Evolutionary conservation across 2,888 invertebrate species (phyloP).

Genomic region (Eristalis arbustorum): DNA sequence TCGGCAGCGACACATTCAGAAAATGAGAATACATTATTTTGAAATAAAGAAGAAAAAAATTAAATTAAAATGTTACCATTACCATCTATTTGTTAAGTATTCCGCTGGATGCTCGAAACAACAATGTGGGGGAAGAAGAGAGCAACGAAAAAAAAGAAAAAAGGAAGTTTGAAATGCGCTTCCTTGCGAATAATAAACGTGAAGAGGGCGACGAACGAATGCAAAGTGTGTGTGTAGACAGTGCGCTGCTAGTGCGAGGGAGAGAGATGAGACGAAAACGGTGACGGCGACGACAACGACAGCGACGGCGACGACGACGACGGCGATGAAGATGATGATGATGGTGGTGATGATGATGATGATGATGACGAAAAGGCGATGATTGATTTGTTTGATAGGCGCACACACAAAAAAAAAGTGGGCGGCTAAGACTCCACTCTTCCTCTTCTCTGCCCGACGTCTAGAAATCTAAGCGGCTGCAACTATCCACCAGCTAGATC

Average conservation of each 20-base stretch:
- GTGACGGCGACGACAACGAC: slow-evolving; percentile 37
- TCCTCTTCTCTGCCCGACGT: slow-evolving; percentile 33
- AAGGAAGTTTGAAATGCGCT: slow-evolving; percentile 70
- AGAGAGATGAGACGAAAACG: slow-evolving; percentile 60
- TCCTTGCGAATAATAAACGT: slow-evolving; percentile 65
- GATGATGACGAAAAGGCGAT: slow-evolving; percentile 67
- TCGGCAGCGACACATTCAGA: background rate
- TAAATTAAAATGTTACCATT: slow-evolving; percentile 56
- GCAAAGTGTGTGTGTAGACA: slow-evolving; percentile 26
- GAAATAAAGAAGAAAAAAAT: slow-evolving; percentile 2
- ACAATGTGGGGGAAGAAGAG: slow-evolving; percentile 46
- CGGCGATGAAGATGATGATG: slow-evolving; percentile 14
- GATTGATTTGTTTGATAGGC: slow-evolving; percentile 71
- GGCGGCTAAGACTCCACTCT: slow-evolving; percentile 65
- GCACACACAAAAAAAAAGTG: slow-evolving; percentile 64
- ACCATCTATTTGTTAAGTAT: slow-evolving; percentile 64
- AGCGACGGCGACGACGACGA: slow-evolving; percentile 33
- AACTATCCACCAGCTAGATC: slow-evolving; percentile 21
- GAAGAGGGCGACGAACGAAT: slow-evolving; percentile 44
- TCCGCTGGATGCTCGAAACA: slow-evolving; percentile 64
- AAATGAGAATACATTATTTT: background rate
- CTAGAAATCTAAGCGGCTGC: slow-evolving; percentile 15
- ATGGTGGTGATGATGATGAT: slow-evolving; percentile 26
- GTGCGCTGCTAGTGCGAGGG: slow-evolving; percentile 44
- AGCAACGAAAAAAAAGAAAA: slow-evolving; percentile 30